Base-by-base conservation (phyloP, 2,888 invertebrate genomes). In the Capitulum mitella region DNA sequence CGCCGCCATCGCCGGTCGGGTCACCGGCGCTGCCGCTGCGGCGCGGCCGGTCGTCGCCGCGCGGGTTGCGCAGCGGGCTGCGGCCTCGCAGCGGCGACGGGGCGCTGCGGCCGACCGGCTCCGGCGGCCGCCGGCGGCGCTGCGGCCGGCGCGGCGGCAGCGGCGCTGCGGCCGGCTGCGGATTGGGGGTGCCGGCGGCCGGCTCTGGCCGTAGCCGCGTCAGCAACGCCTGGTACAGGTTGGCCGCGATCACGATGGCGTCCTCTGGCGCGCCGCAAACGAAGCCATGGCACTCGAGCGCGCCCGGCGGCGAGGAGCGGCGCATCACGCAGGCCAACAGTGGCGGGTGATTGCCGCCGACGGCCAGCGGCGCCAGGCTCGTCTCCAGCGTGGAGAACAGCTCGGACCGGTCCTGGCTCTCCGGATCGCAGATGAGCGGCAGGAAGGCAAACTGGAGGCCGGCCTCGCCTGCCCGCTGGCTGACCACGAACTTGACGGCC, bases 281-380 rank as follows among this genome's bases (percentile, higher is more conserved):
- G 86, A 95, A 95, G 75, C 93, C 95, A 87, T 95, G 95, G 86
- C 95, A 95, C 87, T 95, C 93, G 81, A 95, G 87, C 83, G 92
- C 89, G 84, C 92, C 92, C 3, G 92, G 91, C 37, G 91, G 90
- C 90, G 77, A 84, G 84, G 1, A 78, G 80, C 79, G 81, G 83
- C 94, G 90, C 94, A 95, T 95, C 80, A 95, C 94, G 46, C 95
- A 94, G 77, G 94, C 93, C 87, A 95, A 94, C 83, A 95, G 89
- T 0, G 94, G 94, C 29, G 93, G 92, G 86, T 94, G 93, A 1
- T 84, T 64, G 37, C 51, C 43, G 19, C 64, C 80, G 12, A 74
- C 74, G 8, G 81, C 81, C 78, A 80, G 79, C n/a, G 80, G 77
- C n/a, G 79, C 61, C 46, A 81, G 81, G n/a, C 81, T 79, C 5